These are phyloP conservation scores for Oscheius sp. DNA, from an alignment of 2,888 invertebrate genomes.

Conservation along the genomic window DNA sequence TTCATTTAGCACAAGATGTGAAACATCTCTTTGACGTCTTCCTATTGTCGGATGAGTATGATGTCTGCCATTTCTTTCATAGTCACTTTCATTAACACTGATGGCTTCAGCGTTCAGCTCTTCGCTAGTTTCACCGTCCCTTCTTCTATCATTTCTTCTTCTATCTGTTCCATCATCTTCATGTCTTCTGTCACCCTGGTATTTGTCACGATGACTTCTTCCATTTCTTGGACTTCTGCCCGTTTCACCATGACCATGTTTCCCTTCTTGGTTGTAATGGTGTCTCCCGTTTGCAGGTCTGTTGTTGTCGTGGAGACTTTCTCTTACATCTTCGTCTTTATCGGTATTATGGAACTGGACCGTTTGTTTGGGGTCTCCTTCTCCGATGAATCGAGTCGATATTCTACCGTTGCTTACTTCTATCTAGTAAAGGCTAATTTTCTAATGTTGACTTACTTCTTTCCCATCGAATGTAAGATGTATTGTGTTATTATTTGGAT, in stretches of 20 bases:
- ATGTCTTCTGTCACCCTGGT: not conserved
- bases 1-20: not conserved
- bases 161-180: not conserved
- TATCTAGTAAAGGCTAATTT: not conserved
- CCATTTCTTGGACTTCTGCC: not conserved
- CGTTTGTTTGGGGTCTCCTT: not conserved
- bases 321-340: not conserved
- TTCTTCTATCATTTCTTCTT: not conserved
- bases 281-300: not conserved
- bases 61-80: not conserved
- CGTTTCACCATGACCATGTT: not conserved
- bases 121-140: conserved; percentile 13
- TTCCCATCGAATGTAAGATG: conserved; percentile 19
- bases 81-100: not conserved
- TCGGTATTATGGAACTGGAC: conserved; percentile 8
- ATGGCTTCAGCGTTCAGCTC: conserved; percentile 11
- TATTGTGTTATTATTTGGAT: conserved; percentile 4
- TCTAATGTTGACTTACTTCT: not conserved
- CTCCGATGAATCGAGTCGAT: conserved; percentile 10
- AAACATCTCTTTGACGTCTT: not conserved
- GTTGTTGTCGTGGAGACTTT: conserved; percentile 1
- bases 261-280: not conserved
- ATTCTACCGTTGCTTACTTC: conserved; percentile 26
- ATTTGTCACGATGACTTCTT: not conserved
- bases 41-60: not conserved